Conservation (phyloP, 1,140 invertebrate genomes). For the Mycetomoellerius zeteki region DNA sequence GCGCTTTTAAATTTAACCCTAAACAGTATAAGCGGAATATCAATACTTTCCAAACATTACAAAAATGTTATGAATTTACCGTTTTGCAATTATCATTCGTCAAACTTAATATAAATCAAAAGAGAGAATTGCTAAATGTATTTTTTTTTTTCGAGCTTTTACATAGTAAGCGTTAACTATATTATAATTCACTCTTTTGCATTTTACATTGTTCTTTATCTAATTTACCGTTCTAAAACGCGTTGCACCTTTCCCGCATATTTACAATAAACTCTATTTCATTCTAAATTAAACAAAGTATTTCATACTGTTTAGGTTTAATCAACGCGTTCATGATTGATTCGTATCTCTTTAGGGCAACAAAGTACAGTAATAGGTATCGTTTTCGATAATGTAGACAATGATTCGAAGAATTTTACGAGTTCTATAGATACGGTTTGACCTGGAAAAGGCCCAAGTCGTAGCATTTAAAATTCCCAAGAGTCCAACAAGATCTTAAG, state of each 20-base stretch:
- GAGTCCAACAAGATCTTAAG: constrained; percentile 31
- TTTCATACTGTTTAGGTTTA: constrained; percentile 66
- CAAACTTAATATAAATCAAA: constrained; percentile 46
- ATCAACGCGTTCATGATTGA: constrained; percentile 53
- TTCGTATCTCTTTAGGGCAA: constrained; percentile 29
- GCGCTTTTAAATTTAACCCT: constrained; percentile 56
- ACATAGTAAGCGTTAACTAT: constrained; percentile 51
- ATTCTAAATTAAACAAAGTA: constrained; percentile 61
- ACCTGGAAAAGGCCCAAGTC: constrained; percentile 17
- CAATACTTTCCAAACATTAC: constrained; percentile 41
- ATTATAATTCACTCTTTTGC: constrained; percentile 59
- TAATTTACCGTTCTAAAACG: constrained; percentile 61
- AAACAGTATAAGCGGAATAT: constrained; percentile 59
- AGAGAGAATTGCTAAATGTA: constrained; percentile 36
- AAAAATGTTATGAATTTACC: constrained; percentile 28
- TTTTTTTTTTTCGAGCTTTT: constrained; percentile 22
- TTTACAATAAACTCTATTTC: constrained; percentile 65
- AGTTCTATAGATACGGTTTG: constrained; percentile 37
- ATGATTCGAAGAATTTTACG: constrained; percentile 40
- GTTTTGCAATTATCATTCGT: constrained; percentile 24
- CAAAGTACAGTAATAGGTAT: constrained; percentile 49
- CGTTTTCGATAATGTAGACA: constrained; percentile 23
- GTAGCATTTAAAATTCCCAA: constrained; percentile 39
- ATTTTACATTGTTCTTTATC: constrained; percentile 59
- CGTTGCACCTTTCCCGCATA: constrained; percentile 62